A percentile compares a stretch with the other conserved stretches of the same genome.
phyloP scores from a whole-genome alignment of 2,888 invertebrate species.

The Morpho deidamia region DNA sequence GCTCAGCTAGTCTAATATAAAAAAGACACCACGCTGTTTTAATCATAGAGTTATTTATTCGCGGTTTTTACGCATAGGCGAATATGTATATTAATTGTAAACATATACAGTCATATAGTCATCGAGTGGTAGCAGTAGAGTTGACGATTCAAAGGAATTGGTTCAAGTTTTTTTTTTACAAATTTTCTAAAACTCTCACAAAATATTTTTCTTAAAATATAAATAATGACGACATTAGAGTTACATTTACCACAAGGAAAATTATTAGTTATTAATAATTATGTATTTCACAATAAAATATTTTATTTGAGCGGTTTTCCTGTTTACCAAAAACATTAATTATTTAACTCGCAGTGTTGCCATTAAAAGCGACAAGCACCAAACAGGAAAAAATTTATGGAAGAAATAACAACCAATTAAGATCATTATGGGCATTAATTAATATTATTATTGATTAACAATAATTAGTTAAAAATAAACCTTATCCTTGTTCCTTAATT shows the following conservation, averaged over 20 bases:
- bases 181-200: no score
- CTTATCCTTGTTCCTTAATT: slow-evolving; percentile 16
- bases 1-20: no score
- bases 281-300: slow-evolving; percentile 10
- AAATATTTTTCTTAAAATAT: no score
- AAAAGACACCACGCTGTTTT: no score
- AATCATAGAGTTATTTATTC: no score
- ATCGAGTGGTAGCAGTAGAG: no score
- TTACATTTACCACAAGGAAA: not conserved
- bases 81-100: no score
- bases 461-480: slow-evolving; percentile 13
- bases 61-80: no score
- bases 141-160: no score
- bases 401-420: slow-evolving; percentile 14
- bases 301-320: slow-evolving; percentile 18
- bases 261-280: slow-evolving; percentile 6
- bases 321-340: slow-evolving; percentile 19
- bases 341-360: not conserved
- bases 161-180: no score
- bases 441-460: slow-evolving; percentile 11
- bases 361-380: not conserved
- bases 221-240: not conserved
- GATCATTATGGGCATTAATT: slow-evolving; percentile 13
- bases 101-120: no score
- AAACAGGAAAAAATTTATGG: slow-evolving; percentile 11